Base-by-base conservation (phyloP, 2,888 invertebrate genomes). In the Drosophila leonis region DNA sequence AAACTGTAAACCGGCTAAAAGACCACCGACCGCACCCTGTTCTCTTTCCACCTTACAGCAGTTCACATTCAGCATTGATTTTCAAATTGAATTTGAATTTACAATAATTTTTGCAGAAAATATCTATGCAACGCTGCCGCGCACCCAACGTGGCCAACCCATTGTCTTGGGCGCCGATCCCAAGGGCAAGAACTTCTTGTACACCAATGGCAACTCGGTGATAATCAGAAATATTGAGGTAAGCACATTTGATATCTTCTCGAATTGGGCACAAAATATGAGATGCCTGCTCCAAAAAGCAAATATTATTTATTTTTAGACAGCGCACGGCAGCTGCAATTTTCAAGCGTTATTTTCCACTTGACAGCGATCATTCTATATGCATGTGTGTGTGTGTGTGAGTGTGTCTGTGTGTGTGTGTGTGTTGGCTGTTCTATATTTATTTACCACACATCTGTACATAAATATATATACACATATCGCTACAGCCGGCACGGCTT, bases 151-250 rank as follows among this genome's bases (percentile, higher is more conserved):
- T 85, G 99, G 99, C 35, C 96, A 97, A 83, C 98, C 99, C 42
- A 95, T 99, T 83, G 98, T 99, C 62, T 94, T 99, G 88, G 98
- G 98, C 67, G 96, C 97, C 44, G 99, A 99, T 94, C 99, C 99
- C 4, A 98, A 99, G 93, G 99, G 99, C 57, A 97, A 97, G 91
- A 98, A 97, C 92, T 98, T 99, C 93, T 95, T 99, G 59, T 99
- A 99, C 93, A 97, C 98, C 74, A 98, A 99, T 94, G 98, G 99
- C 79, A 98, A 98, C 93, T 98, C 98, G 87, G 98, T 99, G 75
- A 98, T 98, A 92, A 99, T 99, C 91, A 95, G 99, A 82, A 97
- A 99, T 93, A 97, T 99, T 88, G 97, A 98, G 84, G 84, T 89
- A 67, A 85, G 78, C 49, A 44, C 49, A 54, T 70, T 35, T 48